Evolutionary conservation across 1,140 invertebrate species (phyloP).

Genomic region (Zaprionus capensis): DNA sequence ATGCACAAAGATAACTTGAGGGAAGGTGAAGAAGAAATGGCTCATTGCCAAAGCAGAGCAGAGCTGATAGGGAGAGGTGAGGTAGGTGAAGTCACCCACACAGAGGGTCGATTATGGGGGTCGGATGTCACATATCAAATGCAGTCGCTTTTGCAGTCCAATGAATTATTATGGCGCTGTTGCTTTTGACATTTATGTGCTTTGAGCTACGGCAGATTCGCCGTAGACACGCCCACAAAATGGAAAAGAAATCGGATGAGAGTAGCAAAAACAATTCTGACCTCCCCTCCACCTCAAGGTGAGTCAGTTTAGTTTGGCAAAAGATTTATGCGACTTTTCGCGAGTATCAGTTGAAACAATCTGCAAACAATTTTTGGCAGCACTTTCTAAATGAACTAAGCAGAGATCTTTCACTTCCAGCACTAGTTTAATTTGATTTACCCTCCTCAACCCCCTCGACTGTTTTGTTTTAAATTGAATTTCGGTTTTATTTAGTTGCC

Average conservation of each 20-base stretch:
- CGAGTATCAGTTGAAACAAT: slow-evolving; percentile 35
- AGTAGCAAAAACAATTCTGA: neutral
- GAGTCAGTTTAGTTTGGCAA: slow-evolving; percentile 7
- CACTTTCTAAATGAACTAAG: slow-evolving; percentile 25
- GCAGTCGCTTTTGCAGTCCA: slow-evolving; percentile 36
- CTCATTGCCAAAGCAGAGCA: neutral
- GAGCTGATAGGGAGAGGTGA: neutral
- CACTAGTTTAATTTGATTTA: neutral
- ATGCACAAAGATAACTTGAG: neutral
- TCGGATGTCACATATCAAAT: slow-evolving; percentile 44
- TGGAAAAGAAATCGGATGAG: neutral
- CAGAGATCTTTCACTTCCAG: slow-evolving; percentile 6
- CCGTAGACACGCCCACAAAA: slow-evolving; percentile 43
- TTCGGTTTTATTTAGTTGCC: slow-evolving; percentile 12
- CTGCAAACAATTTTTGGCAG: slow-evolving; percentile 42
- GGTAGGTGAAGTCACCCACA: neutral
- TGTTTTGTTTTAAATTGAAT: slow-evolving; percentile 20
- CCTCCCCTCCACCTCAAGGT: slow-evolving; percentile 1
- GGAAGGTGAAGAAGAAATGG: neutral
- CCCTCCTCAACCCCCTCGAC: neutral
- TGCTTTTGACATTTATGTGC: slow-evolving; percentile 70
- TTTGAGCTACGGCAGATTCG: slow-evolving; percentile 31
- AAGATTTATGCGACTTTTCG: slow-evolving; percentile 36
- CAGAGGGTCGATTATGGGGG: neutral
- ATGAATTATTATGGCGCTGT: slow-evolving; percentile 61